Conservation (phyloP, 2,113 vertebrate species). For the Zosterops hypoxanthus region DNA sequence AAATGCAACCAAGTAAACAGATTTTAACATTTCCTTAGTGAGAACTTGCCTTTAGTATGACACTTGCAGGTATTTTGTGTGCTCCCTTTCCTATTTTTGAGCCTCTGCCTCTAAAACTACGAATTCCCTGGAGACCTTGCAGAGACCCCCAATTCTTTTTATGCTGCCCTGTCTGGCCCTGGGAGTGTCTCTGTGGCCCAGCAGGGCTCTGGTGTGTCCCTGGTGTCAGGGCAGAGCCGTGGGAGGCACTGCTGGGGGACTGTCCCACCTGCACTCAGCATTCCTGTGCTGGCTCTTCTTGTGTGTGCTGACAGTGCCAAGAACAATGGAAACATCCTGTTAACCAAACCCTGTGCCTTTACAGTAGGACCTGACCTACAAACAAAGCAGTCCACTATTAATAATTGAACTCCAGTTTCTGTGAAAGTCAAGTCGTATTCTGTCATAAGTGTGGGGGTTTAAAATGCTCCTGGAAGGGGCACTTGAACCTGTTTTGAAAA, state of each 20-base stretch:
- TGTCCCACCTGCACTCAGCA: neutral
- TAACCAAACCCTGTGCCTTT: neutral
- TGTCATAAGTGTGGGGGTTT: neutral
- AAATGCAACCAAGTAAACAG: neutral
- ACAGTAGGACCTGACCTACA: neutral
- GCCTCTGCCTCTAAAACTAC: neutral
- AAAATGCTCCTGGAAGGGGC: neutral
- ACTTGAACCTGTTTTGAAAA: neutral
- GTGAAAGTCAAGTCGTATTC: neutral
- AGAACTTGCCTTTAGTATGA: neutral
- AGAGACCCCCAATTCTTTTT: neutral
- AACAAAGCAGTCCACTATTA: neutral
- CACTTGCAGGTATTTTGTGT: neutral
- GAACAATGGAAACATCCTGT: neutral
- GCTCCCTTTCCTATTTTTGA: neutral
- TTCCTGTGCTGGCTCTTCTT: rapidly evolving
- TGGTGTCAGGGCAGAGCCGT: neutral
- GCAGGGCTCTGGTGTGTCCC: neutral
- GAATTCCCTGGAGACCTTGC: neutral
- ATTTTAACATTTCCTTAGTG: neutral
- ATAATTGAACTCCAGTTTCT: neutral
- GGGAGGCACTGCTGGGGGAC: neutral
- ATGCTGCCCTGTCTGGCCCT: neutral
- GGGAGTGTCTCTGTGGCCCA: neutral
- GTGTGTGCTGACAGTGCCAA: rapidly evolving